Evolutionary conservation across 2,113 vertebrate genomes (phyloP).

Genomic region (Crotophaga sulcirostris): DNA sequence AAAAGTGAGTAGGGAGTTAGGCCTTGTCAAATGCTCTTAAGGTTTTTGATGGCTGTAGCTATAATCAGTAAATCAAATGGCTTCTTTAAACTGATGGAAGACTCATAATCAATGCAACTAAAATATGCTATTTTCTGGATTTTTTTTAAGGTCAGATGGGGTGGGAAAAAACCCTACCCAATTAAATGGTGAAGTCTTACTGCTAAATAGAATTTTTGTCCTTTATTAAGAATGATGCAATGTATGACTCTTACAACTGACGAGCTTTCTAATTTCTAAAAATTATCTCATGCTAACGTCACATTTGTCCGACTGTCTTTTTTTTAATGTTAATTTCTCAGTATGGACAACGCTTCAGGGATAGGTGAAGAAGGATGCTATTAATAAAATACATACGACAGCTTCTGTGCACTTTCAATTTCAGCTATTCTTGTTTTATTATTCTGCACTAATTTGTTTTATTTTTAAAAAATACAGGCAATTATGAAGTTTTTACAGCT

Average conservation of each 20-base stretch:
- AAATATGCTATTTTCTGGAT: background rate
- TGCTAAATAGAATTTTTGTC: background rate
- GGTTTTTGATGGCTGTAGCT: background rate
- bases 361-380: constrained; percentile 59
- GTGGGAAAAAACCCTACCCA: background rate
- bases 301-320: constrained; percentile 64
- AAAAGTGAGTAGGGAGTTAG: background rate
- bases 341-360: constrained; percentile 80
- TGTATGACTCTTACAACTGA: background rate
- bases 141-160: background rate
- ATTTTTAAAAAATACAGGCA: background rate
- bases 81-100: background rate
- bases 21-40: constrained; percentile 16
- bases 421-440: background rate
- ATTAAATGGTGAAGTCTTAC: background rate
- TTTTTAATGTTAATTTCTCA: constrained; percentile 66
- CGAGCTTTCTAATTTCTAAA: background rate
- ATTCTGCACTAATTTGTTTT: constrained; percentile 12
- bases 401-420: background rate
- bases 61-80: background rate
- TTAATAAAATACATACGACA: constrained; percentile 30
- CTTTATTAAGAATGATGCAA: background rate
- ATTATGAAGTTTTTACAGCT: background rate
- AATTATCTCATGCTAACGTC: background rate
- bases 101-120: background rate